These are phyloP conservation scores for Micropterix aruncella DNA, from an alignment of 2,888 invertebrate genomes.

Conservation along the genomic window DNA sequence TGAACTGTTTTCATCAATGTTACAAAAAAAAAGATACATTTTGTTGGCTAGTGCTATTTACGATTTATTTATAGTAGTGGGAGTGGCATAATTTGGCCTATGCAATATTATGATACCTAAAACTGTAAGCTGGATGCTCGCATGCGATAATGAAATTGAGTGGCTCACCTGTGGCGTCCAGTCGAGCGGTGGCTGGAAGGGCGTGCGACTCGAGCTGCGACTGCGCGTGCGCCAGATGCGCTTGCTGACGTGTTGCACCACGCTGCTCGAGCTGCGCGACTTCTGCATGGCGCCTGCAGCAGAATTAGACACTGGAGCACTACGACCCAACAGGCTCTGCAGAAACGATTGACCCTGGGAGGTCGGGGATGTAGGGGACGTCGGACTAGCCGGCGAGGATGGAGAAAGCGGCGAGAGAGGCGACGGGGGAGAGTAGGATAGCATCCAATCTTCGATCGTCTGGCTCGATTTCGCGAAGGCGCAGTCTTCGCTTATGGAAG, in stretches of 20 bases:
- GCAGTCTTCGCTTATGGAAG: slow-evolving; percentile 66
- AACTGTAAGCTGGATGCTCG: slow-evolving; percentile 6
- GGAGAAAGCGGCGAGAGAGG: slow-evolving; percentile 31
- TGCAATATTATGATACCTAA: no score
- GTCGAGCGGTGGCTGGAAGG: slow-evolving; percentile 40
- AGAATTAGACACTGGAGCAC: slow-evolving; percentile 22
- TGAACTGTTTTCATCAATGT: no score
- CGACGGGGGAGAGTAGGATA: slow-evolving; percentile 29
- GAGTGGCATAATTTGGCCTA: no score
- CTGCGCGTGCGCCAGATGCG: slow-evolving; percentile 76
- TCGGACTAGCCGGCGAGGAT: slow-evolving; percentile 37
- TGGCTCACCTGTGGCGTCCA: slow-evolving; percentile 81
- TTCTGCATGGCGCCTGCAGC: slow-evolving; percentile 69
- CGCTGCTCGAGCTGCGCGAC: slow-evolving; percentile 78
- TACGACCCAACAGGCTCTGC: slow-evolving; percentile 25
- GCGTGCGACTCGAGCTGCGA: slow-evolving; percentile 60
- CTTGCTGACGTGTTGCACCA: slow-evolving; percentile 73
- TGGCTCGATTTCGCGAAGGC: slow-evolving; percentile 63
- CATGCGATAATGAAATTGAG: slow-evolving; percentile 5
- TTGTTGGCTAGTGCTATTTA: no score
- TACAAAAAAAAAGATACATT: no score
- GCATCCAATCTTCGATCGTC: slow-evolving; percentile 64
- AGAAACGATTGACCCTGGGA: slow-evolving; percentile 22
- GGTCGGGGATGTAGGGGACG: slow-evolving; percentile 28
- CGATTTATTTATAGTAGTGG: no score